phyloP scores from a whole-genome alignment of 2,113 vertebrate genomes.

The Platysternon megacephalum region DNA sequence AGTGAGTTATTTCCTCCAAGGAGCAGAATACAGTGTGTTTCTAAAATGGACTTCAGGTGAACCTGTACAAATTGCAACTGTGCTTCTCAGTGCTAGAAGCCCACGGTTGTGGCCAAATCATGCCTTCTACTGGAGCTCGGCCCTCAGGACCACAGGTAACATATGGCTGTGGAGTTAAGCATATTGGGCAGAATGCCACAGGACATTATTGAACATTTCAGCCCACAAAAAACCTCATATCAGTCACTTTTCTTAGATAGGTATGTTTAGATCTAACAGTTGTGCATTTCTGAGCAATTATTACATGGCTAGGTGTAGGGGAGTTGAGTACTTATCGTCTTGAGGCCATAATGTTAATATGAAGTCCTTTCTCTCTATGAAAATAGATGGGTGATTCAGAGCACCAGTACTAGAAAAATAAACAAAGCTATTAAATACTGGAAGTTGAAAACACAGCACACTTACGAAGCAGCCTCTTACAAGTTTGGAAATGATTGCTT shows the following conservation, averaged over 20 bases:
- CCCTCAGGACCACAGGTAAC: conserved; percentile 2
- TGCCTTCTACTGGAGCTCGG: neutral
- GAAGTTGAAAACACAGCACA: neutral
- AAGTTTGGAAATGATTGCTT: neutral
- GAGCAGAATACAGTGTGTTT: neutral
- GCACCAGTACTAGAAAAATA: neutral
- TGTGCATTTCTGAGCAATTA: neutral
- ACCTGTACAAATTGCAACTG: conserved; percentile 1
- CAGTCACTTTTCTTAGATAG: neutral
- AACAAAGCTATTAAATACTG: neutral
- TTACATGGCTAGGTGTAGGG: rapidly evolving
- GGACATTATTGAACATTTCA: conserved; percentile 18
- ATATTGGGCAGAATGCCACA: neutral
- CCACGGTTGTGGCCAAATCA: conserved; percentile 11
- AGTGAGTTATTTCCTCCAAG: conserved; percentile 23
- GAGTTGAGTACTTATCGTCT: neutral
- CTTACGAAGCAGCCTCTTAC: neutral
- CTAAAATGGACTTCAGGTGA: neutral
- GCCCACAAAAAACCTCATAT: neutral
- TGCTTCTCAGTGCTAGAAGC: neutral
- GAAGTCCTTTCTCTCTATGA: neutral
- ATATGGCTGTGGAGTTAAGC: conserved; percentile 21
- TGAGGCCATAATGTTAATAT: neutral
- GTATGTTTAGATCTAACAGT: neutral
- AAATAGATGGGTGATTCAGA: neutral